Conservation (phyloP, 1,140 invertebrate species). For the Nasonia vitripennis region DNA sequence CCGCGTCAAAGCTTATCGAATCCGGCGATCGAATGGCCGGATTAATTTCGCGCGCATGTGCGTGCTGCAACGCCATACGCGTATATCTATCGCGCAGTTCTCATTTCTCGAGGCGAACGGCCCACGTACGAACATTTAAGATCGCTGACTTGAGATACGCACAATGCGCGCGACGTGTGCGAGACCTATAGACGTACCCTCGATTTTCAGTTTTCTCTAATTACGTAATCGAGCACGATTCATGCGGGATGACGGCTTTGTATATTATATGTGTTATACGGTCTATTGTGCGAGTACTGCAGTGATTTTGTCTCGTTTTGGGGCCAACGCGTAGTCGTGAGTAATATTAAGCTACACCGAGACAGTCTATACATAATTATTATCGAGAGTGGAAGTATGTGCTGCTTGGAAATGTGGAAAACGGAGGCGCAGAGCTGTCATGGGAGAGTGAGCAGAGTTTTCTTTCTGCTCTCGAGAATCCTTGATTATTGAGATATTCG, state of each 20-base stretch:
- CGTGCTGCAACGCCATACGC: not conserved
- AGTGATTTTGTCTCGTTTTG: not conserved
- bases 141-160: conserved; percentile 9
- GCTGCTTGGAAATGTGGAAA: too few species aligned
- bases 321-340: too few species aligned
- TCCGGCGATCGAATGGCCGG: conserved; percentile 3
- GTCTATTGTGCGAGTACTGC: not conserved
- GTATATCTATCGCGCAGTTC: not conserved
- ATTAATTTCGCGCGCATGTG: conserved; percentile 22
- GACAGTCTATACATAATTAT: too few species aligned
- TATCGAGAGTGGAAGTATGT: too few species aligned
- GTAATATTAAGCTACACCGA: too few species aligned
- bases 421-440: too few species aligned
- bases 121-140: conserved; percentile 17
- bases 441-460: not conserved
- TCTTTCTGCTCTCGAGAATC: not conserved
- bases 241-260: not conserved
- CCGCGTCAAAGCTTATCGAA: conserved; percentile 37
- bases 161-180: not conserved
- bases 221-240: not conserved
- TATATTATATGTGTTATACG: not conserved
- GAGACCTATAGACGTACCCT: not conserved
- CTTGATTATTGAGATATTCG: not conserved
- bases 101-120: not conserved
- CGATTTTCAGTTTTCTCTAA: conserved; percentile 28